phyloP scores from a whole-genome alignment of 1,140 invertebrate genomes.

The Hetaerina americana region DNA sequence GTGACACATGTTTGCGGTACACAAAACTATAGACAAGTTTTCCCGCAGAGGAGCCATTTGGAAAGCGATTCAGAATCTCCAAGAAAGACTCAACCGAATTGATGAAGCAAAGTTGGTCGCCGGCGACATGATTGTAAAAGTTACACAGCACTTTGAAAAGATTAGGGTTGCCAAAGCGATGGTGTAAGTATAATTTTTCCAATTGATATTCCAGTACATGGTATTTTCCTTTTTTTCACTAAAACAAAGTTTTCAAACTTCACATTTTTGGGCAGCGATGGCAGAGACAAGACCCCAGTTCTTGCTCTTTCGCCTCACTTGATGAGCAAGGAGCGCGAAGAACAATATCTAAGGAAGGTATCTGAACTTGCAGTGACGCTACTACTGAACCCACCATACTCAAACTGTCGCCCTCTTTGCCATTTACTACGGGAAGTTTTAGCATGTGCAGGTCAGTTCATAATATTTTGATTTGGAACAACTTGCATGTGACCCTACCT shows the following conservation, averaged over 20 bases:
- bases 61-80: conserved; percentile 60
- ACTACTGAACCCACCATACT: conserved; percentile 67
- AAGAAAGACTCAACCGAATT: conserved; percentile 53
- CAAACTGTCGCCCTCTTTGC: conserved; percentile 50
- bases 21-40: no score
- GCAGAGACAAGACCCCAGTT: conserved; percentile 44
- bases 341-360: conserved; percentile 66
- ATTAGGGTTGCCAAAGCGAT: conserved; percentile 56
- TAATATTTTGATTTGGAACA: no score
- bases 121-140: conserved; percentile 60
- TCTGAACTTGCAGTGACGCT: conserved; percentile 70
- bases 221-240: no score
- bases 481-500: no score
- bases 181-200: conserved; percentile 6
- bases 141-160: conserved; percentile 74
- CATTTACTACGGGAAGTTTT: conserved; percentile 70
- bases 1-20: no score
- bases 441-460: conserved; percentile 57
- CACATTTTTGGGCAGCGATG: conserved; percentile 30
- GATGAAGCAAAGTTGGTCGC: conserved; percentile 73
- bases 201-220: no score
- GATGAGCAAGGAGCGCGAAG: conserved; percentile 53
- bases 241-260: no score
- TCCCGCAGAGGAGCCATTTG: conserved; percentile 73
- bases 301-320: conserved; percentile 67